Evolutionary conservation across 2,113 vertebrate genomes (phyloP).

Genomic region (Lucifuga dentata): DNA sequence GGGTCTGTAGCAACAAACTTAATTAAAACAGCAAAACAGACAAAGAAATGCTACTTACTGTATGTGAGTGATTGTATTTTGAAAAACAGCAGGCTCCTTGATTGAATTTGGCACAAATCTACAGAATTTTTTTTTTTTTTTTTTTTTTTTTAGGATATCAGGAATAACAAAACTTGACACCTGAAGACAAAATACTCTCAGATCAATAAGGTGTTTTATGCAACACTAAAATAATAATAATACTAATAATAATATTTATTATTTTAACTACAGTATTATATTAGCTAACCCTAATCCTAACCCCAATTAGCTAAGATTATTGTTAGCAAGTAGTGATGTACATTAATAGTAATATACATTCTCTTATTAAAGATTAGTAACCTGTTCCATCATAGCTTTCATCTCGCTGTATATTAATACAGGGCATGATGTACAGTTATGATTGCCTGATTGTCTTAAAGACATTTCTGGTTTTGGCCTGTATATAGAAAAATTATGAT

Average conservation of each 20-base stretch:
- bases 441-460: slow-evolving; percentile 24
- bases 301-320: background rate
- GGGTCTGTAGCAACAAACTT: slow-evolving; percentile 11
- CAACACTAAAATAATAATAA: slow-evolving; percentile 8
- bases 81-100: too few relatives aligned
- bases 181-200: background rate
- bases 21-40: background rate
- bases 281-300: too few relatives aligned
- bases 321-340: slow-evolving; percentile 31
- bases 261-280: slow-evolving; percentile 15
- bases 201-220: slow-evolving; percentile 7
- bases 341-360: slow-evolving; percentile 36
- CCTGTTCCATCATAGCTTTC: slow-evolving; percentile 43
- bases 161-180: slow-evolving; percentile 44
- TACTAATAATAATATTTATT: too few relatives aligned
- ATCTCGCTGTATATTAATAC: slow-evolving; percentile 42
- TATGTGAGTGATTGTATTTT: too few relatives aligned
- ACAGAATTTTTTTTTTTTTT: background rate
- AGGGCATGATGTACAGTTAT: slow-evolving; percentile 38
- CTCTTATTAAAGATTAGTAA: slow-evolving; percentile 24
- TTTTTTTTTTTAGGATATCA: slow-evolving; percentile 23
- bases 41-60: too few relatives aligned
- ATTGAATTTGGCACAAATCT: too few relatives aligned
- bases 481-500: slow-evolving; percentile 59
- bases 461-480: slow-evolving; percentile 33